A percentile compares a stretch with the other conserved stretches of the same genome.
Conservation (phyloP, 2,888 invertebrate genomes). For the Athalia rosae region DNA sequence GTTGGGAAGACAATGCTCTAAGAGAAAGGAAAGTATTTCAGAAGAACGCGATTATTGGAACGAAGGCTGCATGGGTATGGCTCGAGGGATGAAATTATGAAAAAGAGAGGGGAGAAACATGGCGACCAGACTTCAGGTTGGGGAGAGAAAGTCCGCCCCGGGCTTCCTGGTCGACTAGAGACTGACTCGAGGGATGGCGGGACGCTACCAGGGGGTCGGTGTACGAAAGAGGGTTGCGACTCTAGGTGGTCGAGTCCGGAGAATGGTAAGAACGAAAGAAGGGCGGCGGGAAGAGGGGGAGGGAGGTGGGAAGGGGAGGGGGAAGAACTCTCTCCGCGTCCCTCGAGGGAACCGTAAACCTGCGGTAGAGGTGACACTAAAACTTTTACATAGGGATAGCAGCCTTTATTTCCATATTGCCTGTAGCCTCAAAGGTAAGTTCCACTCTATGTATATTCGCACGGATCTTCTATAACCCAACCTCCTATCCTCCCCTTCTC, state of each 20-base stretch:
- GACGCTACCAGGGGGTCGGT: constrained; percentile 48
- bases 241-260: constrained; percentile 35
- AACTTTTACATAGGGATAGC: constrained; percentile 65
- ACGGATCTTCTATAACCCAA: not conserved
- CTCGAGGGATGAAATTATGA: constrained; percentile 37
- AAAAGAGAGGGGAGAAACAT: constrained; percentile 24
- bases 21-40: constrained; percentile 45
- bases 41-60: constrained; percentile 34
- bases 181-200: constrained; percentile 41
- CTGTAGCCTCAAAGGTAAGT: constrained; percentile 55
- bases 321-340: constrained; percentile 54
- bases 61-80: not conserved
- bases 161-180: constrained; percentile 41
- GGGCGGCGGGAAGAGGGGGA: constrained; percentile 50
- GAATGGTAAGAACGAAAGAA: constrained; percentile 41
- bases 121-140: constrained; percentile 23
- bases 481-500: not conserved
- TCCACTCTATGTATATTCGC: constrained; percentile 27
- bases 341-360: constrained; percentile 53
- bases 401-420: constrained; percentile 69
- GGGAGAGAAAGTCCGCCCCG: constrained; percentile 9
- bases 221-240: constrained; percentile 32
- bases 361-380: constrained; percentile 66
- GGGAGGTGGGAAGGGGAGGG: constrained; percentile 57
- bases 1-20: constrained; percentile 43